Conservation (phyloP, 2,113 vertebrate genomes). For the Sus scrofa region T2T-Sscrofa CM000814.6:110954001-110954500, state of each 20-base stretch:
- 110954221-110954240: constrained; percentile 37
- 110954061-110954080: not conserved
- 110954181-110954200: constrained; percentile 34
- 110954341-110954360: not conserved
- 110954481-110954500: not conserved
- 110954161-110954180: not conserved
- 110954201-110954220: not conserved
- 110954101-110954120: not conserved
- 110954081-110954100: not conserved
- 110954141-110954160: constrained; percentile 11
- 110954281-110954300: constrained; percentile 39
- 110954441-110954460: not conserved
- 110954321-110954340: constrained; percentile 12
- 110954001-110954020: not conserved
- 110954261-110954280: constrained; percentile 53
- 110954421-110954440: constrained; percentile 39
- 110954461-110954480: not conserved
- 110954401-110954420: not conserved
- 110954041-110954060: not conserved
- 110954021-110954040: not conserved
- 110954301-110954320: not conserved
- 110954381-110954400: not conserved
- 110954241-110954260: constrained; percentile 58
- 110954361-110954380: not conserved
- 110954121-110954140: not conserved